These are phyloP conservation scores for Noctua janthe DNA, from an alignment of 2,888 invertebrate genomes.

Conservation along the genomic window DNA sequence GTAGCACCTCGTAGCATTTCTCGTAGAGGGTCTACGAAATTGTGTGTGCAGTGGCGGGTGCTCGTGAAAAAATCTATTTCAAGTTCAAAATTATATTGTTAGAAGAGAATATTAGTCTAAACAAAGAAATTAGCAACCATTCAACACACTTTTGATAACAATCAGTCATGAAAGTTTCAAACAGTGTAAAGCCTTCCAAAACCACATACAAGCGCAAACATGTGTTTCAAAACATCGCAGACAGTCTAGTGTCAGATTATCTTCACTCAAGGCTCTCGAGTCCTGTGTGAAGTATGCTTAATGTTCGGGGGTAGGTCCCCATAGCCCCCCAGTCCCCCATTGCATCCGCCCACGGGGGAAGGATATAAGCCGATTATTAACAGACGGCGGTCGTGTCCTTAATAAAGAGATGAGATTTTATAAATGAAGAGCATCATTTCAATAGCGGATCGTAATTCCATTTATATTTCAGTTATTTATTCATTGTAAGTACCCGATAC, in stretches of 20 bases:
- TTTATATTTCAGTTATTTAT: constrained; percentile 63
- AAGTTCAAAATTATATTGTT: not conserved
- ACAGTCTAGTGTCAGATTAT: constrained; percentile 56
- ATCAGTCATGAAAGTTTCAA: constrained; percentile 38
- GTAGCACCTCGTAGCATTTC: constrained; percentile 42
- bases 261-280: constrained; percentile 53
- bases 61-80: not conserved
- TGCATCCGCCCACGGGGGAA: constrained; percentile 63
- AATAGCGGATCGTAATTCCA: constrained; percentile 61
- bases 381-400: constrained; percentile 76
- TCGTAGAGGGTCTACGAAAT: constrained; percentile 47
- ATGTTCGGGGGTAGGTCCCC: constrained; percentile 47
- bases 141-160: not conserved
- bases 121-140: not conserved
- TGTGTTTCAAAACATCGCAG: constrained; percentile 50
- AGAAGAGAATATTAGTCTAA: not conserved
- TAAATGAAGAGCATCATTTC: constrained; percentile 70
- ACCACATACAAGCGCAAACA: constrained; percentile 52
- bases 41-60: not conserved
- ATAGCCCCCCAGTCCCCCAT: constrained; percentile 29
- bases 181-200: constrained; percentile 38
- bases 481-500: constrained; percentile 49
- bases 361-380: constrained; percentile 83
- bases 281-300: constrained; percentile 53
- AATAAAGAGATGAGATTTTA: constrained; percentile 62